These are phyloP conservation scores for Microhierax caerulescens DNA, from an alignment of 2,797 vertebrate genomes.

Conservation along the genomic window DNA sequence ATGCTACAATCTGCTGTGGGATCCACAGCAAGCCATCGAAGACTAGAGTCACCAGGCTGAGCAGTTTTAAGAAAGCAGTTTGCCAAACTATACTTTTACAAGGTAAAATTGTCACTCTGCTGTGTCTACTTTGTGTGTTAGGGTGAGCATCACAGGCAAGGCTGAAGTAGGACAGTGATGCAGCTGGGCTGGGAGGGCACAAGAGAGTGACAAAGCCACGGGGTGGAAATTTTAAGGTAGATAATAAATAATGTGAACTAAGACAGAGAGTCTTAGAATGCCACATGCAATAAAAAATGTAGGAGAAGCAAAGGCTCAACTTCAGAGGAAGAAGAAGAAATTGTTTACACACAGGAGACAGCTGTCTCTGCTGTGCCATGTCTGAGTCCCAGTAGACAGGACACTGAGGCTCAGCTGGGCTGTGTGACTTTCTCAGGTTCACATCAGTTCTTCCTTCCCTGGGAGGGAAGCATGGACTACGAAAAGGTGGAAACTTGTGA, in stretches of 20 bases:
- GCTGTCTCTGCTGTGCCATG: neutral
- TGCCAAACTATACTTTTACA: neutral
- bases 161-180: neutral
- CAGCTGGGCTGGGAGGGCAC: neutral
- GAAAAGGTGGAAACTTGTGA: neutral
- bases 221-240: neutral
- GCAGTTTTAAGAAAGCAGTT: neutral
- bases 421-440: neutral
- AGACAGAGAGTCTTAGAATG: neutral
- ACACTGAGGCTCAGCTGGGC: neutral
- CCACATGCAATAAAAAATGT: neutral
- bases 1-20: neutral
- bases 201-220: fast-evolving
- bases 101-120: neutral
- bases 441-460: neutral
- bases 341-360: neutral
- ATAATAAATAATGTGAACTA: neutral
- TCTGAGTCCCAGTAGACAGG: neutral
- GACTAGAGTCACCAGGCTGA: neutral
- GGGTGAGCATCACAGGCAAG: neutral
- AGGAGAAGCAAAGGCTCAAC: neutral
- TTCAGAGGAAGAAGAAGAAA: neutral
- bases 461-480: neutral
- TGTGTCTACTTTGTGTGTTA: neutral
- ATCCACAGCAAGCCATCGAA: neutral